A percentile compares a stretch with the other conserved stretches of the same genome.
These are phyloP conservation scores for Ophion ellenae DNA, from an alignment of 2,888 invertebrate species.

Conservation along the genomic window DNA sequence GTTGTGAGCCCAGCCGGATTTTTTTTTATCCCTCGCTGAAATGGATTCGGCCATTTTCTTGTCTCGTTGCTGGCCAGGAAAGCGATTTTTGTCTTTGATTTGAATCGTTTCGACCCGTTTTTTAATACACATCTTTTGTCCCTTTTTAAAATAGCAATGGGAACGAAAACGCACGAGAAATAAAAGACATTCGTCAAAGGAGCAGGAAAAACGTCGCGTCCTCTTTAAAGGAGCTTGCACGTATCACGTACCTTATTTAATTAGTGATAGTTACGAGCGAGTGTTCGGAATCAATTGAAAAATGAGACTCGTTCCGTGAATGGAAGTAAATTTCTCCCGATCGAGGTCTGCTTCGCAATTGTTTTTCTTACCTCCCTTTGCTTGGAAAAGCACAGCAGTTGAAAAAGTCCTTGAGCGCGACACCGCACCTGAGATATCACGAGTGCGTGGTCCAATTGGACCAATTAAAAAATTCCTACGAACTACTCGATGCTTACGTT, in stretches of 20 bases:
- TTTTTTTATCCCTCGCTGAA: too few species aligned
- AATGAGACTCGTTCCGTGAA: conserved; percentile 19
- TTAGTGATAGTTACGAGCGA: conserved; percentile 29
- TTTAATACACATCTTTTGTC: background rate
- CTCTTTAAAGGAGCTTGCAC: conserved; percentile 8
- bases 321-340: conserved; percentile 9
- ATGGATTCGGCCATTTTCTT: too few species aligned
- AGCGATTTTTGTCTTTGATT: too few species aligned
- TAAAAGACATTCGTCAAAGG: background rate
- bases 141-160: background rate
- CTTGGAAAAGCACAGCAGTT: conserved; percentile 27
- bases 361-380: conserved; percentile 5
- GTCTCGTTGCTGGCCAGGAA: too few species aligned
- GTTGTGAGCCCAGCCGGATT: too few species aligned
- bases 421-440: conserved; percentile 24
- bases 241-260: conserved; percentile 19
- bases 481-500: conserved; percentile 29
- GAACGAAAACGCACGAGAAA: conserved; percentile 2
- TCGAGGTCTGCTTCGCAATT: conserved; percentile 9
- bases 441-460: conserved; percentile 18
- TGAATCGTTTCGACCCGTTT: too few species aligned
- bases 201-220: conserved; percentile 15
- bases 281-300: conserved; percentile 37
- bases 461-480: conserved; percentile 46
- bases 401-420: conserved; percentile 38